Conservation (phyloP, 30 jellyfish, hydroid and myxozoan species). For the Aurelia aurita region DNA sequence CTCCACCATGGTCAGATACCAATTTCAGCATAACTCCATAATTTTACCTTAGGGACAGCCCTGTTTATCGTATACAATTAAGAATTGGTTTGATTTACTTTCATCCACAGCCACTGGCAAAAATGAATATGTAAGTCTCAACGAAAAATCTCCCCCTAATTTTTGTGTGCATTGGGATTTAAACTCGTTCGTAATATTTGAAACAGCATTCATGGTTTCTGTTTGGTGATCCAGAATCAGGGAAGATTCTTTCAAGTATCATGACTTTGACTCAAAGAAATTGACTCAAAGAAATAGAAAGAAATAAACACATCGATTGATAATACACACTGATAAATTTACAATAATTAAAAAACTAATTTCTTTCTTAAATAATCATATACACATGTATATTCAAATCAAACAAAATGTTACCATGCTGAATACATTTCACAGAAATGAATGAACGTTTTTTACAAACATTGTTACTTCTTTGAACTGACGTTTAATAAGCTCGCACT, state of each 20-base stretch:
- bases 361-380: not conserved
- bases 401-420: conserved; percentile 1
- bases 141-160: too few species aligned
- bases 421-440: conserved; percentile 26
- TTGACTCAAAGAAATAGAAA: not conserved
- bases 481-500: not conserved
- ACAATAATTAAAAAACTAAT: conserved; percentile 35
- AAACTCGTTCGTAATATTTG: too few species aligned
- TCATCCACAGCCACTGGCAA: too few species aligned
- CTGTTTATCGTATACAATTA: too few species aligned
- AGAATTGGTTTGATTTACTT: too few species aligned
- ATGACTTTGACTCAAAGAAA: not conserved
- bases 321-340: not conserved
- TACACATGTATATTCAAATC: not conserved
- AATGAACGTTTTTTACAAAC: not conserved
- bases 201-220: too few species aligned
- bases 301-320: not conserved
- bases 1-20: too few species aligned
- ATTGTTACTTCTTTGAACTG: not conserved
- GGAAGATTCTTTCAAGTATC: not conserved
- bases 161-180: too few species aligned
- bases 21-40: too few species aligned
- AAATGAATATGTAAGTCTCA: too few species aligned
- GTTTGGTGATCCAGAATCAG: too few species aligned
- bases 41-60: too few species aligned